These are phyloP conservation scores for Bombus impatiens DNA, from an alignment of 1,140 invertebrate genomes.

Conservation along the genomic window DNA sequence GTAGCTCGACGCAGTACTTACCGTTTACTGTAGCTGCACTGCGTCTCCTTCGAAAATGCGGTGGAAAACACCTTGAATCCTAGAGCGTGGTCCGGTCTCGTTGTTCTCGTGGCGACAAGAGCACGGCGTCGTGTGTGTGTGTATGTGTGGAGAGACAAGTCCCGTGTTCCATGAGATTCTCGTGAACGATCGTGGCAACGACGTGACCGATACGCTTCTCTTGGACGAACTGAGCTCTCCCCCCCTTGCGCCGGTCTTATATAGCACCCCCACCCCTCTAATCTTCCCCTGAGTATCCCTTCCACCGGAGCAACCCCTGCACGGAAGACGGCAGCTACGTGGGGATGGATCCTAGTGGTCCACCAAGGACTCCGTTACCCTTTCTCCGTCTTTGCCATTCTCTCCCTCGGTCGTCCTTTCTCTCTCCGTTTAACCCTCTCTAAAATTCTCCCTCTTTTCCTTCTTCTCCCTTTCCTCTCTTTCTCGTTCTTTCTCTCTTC, in stretches of 20 bases:
- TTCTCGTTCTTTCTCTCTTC: conserved; percentile 4
- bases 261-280: conserved; percentile 81
- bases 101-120: background rate
- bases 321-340: conserved; percentile 59
- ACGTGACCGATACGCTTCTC: conserved; percentile 79
- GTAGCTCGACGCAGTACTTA: conserved; percentile 53
- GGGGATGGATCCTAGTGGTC: conserved; percentile 72
- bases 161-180: conserved; percentile 63
- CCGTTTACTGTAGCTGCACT: background rate
- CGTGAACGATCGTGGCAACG: conserved; percentile 68
- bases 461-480: background rate
- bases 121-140: conserved; percentile 9
- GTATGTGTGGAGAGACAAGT: conserved; percentile 43
- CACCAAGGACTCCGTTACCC: conserved; percentile 57
- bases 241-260: conserved; percentile 78
- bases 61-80: conserved; percentile 49
- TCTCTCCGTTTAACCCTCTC: conserved; percentile 50
- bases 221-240: conserved; percentile 81
- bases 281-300: conserved; percentile 72
- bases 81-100: conserved; percentile 11
- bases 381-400: conserved; percentile 23
- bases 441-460: conserved; percentile 28
- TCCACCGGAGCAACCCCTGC: conserved; percentile 69
- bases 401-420: conserved; percentile 29
- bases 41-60: background rate